phyloP scores from a whole-genome alignment of 1,140 invertebrate species.

The Coenobita brevimanus region DNA sequence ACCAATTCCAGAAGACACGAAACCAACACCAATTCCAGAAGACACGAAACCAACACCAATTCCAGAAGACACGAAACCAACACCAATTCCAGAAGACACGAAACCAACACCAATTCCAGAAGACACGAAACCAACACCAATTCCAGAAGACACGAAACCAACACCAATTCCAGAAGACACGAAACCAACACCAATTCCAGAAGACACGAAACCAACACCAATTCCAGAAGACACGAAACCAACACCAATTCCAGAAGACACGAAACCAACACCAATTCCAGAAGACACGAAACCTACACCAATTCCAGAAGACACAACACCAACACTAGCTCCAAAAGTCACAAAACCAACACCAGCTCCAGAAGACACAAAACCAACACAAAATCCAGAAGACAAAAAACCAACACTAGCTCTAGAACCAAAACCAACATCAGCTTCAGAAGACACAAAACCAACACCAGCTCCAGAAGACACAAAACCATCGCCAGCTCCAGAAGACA shows the following conservation, averaged over 20 bases:
- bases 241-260: background rate
- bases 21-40: conserved; percentile 11
- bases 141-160: conserved; percentile 30
- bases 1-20: conserved; percentile 17
- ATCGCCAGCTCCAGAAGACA: conserved; percentile 26
- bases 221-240: background rate
- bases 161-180: background rate
- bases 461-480: conserved; percentile 13
- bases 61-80: background rate
- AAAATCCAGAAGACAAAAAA: background rate
- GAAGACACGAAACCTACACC: background rate
- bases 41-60: background rate
- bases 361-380: background rate
- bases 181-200: conserved; percentile 13
- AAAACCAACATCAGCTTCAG: background rate
- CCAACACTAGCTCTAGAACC: background rate
- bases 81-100: background rate
- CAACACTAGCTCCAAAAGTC: conserved; percentile 22
- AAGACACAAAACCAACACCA: background rate
- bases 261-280: conserved; percentile 20
- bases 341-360: conserved; percentile 16
- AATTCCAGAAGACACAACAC: background rate
- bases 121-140: conserved; percentile 22
- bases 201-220: conserved; percentile 31
- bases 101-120: background rate